Evolutionary conservation across 92 coral and sea anemone species (phyloP), one percentile per base, ranked within the genome.

Genomic region (Palythoa heliodiscus): DNA sequence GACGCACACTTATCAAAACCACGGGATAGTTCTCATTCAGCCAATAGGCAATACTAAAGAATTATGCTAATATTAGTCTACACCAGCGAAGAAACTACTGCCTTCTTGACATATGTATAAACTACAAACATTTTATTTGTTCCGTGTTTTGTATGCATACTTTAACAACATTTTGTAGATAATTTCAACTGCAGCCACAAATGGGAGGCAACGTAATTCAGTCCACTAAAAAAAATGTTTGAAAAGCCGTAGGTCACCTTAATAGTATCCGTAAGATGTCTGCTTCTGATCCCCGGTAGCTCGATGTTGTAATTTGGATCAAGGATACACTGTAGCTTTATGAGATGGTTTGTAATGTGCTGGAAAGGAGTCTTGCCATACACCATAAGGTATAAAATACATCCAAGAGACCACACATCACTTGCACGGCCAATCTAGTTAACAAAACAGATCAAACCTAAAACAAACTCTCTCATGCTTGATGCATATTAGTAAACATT

Each of bases 331-430:
- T 93, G 96, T 75, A 93, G 84, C 70, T 97, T 97, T 83, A 91
- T 84, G 72, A 96, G 81, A 83, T 94, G 96, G 89, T 95, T 94
- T 50, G 91, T 91, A 70, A 97, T 95, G 88, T 94, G 99, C 88
- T 97, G 99, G 84, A 97, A 97, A 16, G 99, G 98, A 4, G 98
- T 97, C 79, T 89, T 91, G 5, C 99, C 99, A 83, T 97, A 97
- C 52, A 95, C 99, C 99, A 97, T 97, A 58, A 90, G 79, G 86
- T 95, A 95, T 69, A 97, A 84, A 69, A 97, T 97, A 86, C 99
- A 97, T 19, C 99, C 99, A 24, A 97, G 88, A 10, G 99, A 93
- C 99, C 99, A 97, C 72, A 97, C 98, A 55, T 97, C 99, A 82
- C 99, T 97, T 16, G 95, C 91, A 23, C 99, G 98, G 61, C 99